Percentiles rank a stretch among this genome's conserved stretches.
These are phyloP conservation scores for Andrena hattorfiana DNA, from an alignment of 2,888 invertebrate species.

Conservation along the genomic window DNA sequence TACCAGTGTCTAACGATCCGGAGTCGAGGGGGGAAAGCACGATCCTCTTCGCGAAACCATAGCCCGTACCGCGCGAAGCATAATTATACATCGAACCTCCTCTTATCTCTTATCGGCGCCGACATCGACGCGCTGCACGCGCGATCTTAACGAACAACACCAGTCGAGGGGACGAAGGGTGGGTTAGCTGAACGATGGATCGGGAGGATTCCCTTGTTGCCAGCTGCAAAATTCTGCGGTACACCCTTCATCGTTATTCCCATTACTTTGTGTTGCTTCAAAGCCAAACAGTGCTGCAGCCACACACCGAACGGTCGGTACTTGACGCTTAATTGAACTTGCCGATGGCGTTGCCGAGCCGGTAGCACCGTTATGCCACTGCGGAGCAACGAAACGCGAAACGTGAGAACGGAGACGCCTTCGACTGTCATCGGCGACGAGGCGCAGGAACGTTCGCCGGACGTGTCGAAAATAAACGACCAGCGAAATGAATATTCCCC, in stretches of 20 bases:
- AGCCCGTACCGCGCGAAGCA: constrained; percentile 28
- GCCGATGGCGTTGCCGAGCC: background rate
- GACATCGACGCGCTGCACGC: constrained; percentile 20
- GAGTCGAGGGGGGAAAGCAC: constrained; percentile 64
- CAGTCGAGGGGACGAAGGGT: background rate
- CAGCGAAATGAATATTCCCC: constrained; percentile 50
- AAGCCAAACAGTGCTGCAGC: background rate
- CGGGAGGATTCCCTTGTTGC: background rate
- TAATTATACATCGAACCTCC: constrained; percentile 27
- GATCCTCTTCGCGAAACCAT: constrained; percentile 57
- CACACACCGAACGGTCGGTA: background rate
- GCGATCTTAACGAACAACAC: background rate
- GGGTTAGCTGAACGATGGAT: background rate
- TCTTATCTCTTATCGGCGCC: constrained; percentile 26
- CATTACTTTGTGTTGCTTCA: background rate
- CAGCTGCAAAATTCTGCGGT: background rate
- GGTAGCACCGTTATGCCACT: background rate
- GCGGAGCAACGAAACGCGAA: background rate
- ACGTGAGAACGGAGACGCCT: background rate
- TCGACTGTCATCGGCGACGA: background rate
- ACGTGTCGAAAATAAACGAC: constrained; percentile 36
- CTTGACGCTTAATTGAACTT: background rate
- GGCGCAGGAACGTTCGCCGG: constrained; percentile 3
- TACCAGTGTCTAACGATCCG: constrained; percentile 67
- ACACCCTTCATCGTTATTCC: background rate